Evolutionary conservation across 2,888 invertebrate genomes (phyloP).

Genomic region (Metopia argyrocephala): DNA sequence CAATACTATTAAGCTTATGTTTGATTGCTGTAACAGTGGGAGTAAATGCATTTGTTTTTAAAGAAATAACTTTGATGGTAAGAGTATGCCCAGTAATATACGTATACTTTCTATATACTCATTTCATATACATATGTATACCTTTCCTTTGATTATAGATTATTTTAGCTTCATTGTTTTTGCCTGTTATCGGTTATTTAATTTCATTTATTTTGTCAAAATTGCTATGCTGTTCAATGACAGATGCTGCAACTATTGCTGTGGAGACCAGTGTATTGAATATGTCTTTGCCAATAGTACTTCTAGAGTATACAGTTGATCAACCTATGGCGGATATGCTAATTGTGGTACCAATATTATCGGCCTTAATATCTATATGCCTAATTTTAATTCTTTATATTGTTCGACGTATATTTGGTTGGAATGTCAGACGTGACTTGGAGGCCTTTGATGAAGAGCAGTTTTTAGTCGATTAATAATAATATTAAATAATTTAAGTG

Average conservation of each 20-base stretch:
- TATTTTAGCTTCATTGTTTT: conserved; percentile 52
- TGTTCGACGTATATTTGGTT: conserved; percentile 79
- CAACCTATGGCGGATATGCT: conserved; percentile 91
- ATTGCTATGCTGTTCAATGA: conserved; percentile 81
- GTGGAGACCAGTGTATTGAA: conserved; percentile 95
- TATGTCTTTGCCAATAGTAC: conserved; percentile 91
- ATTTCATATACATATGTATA: too few species aligned
- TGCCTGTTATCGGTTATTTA: conserved; percentile 85
- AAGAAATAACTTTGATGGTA: conserved; percentile 78
- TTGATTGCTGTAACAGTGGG: conserved; percentile 89
- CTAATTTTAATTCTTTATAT: conserved; percentile 83
- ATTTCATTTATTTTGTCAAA: conserved; percentile 83
- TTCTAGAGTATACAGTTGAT: conserved; percentile 86
- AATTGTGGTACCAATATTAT: conserved; percentile 90
- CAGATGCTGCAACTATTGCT: conserved; percentile 88
- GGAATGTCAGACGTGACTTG: conserved; percentile 64
- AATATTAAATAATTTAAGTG: neutral
- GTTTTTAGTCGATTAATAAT: conserved; percentile 54
- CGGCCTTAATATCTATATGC: conserved; percentile 92
- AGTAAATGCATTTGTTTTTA: conserved; percentile 90
- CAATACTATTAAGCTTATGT: conserved; percentile 85
- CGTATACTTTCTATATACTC: too few species aligned
- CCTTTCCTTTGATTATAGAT: conserved; percentile 47
- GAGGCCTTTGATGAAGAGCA: conserved; percentile 66
- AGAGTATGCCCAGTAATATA: neutral